Evolutionary conservation across 2,888 invertebrate genomes (phyloP).

Genomic region (Drosophila putrida): DNA sequence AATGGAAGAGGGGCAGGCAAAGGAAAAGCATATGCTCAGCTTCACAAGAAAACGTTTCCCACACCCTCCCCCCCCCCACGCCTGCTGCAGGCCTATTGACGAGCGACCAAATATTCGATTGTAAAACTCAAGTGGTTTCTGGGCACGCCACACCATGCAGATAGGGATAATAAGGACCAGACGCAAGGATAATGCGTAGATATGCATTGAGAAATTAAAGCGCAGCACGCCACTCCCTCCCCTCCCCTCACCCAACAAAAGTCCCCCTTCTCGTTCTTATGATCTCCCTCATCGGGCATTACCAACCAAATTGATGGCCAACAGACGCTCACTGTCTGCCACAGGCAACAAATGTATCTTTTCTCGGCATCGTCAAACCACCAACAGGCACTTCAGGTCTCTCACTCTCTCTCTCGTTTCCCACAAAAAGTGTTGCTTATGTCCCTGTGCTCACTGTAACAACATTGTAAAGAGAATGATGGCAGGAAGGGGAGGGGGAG

Average conservation of each 20-base stretch:
- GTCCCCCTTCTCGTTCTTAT: slow-evolving; percentile 10
- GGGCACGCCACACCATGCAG: slow-evolving; percentile 41
- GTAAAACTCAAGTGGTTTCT: slow-evolving; percentile 69
- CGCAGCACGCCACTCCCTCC: slow-evolving; percentile 66
- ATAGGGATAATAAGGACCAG: slow-evolving; percentile 67
- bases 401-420: slow-evolving; percentile 53
- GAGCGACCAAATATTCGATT: slow-evolving; percentile 60
- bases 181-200: slow-evolving; percentile 61
- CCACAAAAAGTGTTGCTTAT: slow-evolving; percentile 83
- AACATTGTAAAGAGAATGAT: slow-evolving; percentile 31
- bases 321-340: slow-evolving; percentile 74
- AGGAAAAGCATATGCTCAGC: slow-evolving; percentile 75
- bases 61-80: too few relatives aligned
- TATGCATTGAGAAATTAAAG: slow-evolving; percentile 78
- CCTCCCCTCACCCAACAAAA: slow-evolving; percentile 1
- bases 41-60: slow-evolving; percentile 69
- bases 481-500: not conserved
- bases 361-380: slow-evolving; percentile 66
- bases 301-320: slow-evolving; percentile 76
- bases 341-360: slow-evolving; percentile 77
- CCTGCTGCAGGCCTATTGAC: slow-evolving; percentile 51
- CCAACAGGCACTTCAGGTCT: slow-evolving; percentile 68
- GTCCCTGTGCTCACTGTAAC: slow-evolving; percentile 71
- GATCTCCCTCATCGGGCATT: slow-evolving; percentile 32
- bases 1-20: not conserved